These are phyloP conservation scores for Troilus luridus DNA, from an alignment of 2,888 invertebrate genomes.

Conservation along the genomic window DNA sequence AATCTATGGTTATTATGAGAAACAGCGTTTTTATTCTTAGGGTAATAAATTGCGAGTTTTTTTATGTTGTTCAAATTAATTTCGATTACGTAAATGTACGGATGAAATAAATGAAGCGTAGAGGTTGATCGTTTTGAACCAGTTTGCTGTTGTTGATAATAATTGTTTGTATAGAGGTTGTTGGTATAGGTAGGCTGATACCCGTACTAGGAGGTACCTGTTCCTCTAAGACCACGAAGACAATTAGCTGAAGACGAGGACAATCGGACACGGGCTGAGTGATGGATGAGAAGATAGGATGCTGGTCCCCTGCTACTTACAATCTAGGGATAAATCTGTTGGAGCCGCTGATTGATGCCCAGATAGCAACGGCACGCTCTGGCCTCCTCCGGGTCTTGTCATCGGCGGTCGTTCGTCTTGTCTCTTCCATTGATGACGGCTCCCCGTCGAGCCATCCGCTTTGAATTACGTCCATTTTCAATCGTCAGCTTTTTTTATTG, in stretches of 20 bases:
- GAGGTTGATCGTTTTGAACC: background rate
- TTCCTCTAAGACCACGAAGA: background rate
- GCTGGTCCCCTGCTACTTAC: background rate
- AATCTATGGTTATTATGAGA: background rate
- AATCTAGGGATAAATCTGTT: constrained; percentile 52
- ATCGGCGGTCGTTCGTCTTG: constrained; percentile 41
- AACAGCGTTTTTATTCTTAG: background rate
- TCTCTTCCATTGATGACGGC: constrained; percentile 48
- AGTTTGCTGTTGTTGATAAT: background rate
- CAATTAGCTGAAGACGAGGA: background rate
- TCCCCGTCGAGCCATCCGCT: background rate
- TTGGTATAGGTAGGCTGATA: background rate
- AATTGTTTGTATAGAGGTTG: background rate
- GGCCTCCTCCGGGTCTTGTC: constrained; percentile 34
- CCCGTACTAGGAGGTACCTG: background rate
- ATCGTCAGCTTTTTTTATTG: background rate
- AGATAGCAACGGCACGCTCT: constrained; percentile 37
- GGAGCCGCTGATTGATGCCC: constrained; percentile 22
- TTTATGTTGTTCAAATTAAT: background rate
- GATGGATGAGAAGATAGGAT: background rate
- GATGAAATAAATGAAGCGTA: too few species aligned
- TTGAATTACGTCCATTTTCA: constrained; percentile 40
- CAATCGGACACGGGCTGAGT: constrained; percentile 12
- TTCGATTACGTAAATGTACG: background rate
- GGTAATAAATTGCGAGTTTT: background rate